Evolutionary conservation across 1,140 invertebrate genomes (phyloP).

Genomic region (Eurosta solidaginis): DNA sequence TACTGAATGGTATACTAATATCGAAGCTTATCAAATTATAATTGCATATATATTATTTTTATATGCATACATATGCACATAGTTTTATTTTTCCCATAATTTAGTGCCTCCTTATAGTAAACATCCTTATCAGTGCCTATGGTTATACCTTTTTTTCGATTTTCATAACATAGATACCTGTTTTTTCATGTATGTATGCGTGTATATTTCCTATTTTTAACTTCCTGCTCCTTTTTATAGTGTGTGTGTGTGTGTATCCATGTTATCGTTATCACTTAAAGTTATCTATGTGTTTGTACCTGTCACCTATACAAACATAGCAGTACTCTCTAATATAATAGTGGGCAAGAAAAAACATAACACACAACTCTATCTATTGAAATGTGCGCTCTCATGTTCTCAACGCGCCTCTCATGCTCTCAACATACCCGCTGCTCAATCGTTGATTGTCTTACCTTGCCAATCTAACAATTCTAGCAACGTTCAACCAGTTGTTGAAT

Average conservation of each 20-base stretch:
- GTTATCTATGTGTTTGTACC: slow-evolving; percentile 11
- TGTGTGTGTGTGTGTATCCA: neutral
- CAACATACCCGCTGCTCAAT: neutral
- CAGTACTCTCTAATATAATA: neutral
- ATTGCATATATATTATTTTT: too few species aligned
- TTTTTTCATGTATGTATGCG: neutral
- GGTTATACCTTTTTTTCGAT: too few species aligned
- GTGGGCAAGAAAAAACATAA: too few species aligned
- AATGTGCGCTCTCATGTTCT: neutral
- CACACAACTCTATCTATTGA: neutral
- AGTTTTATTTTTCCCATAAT: too few species aligned
- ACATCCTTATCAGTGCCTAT: too few species aligned
- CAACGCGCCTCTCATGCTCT: neutral
- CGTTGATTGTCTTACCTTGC: neutral
- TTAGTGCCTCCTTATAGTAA: too few species aligned
- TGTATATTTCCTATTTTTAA: neutral
- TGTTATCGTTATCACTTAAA: slow-evolving; percentile 25
- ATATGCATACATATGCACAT: too few species aligned
- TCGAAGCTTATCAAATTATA: too few species aligned
- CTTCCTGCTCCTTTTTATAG: neutral
- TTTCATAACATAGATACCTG: too few species aligned
- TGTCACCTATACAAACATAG: neutral
- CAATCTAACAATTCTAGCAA: neutral
- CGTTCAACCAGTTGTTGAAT: slow-evolving; percentile 24
- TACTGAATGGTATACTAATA: too few species aligned